A percentile compares a stretch with the other conserved stretches of the same genome.
Evolutionary conservation across 2,888 invertebrate species (phyloP).

Genomic region (Drosophila subsilvestris): DNA sequence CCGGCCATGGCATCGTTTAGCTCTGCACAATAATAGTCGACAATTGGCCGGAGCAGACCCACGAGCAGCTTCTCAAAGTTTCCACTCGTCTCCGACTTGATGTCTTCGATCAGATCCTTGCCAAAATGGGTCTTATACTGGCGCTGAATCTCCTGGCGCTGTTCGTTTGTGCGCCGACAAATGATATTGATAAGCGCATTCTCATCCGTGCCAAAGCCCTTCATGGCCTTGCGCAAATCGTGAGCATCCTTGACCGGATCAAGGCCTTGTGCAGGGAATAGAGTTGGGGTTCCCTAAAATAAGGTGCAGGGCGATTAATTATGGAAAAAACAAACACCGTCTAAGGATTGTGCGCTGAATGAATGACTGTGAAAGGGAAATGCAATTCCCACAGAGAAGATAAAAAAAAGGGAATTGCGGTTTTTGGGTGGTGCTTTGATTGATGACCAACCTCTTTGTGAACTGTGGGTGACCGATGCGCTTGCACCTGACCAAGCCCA

Average conservation of each 20-base stretch:
- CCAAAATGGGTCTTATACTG: conserved; percentile 84
- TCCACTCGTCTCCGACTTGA: conserved; percentile 95
- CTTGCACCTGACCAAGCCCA: conserved; percentile 37
- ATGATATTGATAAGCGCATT: conserved; percentile 94
- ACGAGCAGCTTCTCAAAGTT: conserved; percentile 93
- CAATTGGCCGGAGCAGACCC: conserved; percentile 93
- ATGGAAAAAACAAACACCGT: not conserved
- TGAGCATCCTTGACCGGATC: conserved; percentile 92
- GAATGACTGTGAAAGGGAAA: not conserved
- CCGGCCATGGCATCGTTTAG: conserved; percentile 93
- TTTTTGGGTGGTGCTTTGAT: conserved; percentile 11
- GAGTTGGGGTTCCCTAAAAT: conserved; percentile 87
- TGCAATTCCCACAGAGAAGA: not conserved
- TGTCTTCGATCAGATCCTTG: conserved; percentile 91
- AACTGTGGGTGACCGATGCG: conserved; percentile 59
- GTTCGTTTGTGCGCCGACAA: conserved; percentile 91
- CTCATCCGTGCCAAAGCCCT: conserved; percentile 95
- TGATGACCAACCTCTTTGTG: conserved; percentile 82
- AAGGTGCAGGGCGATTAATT: too few species aligned
- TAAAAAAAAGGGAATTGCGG: not conserved
- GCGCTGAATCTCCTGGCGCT: conserved; percentile 87
- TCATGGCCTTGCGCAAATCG: conserved; percentile 94
- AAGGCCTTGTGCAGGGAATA: conserved; percentile 90
- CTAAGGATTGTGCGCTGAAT: not conserved
- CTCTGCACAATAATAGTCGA: conserved; percentile 92